Evolutionary conservation across 2,113 vertebrate species (phyloP).

Genomic region (Periophthalmus modestus): DNA sequence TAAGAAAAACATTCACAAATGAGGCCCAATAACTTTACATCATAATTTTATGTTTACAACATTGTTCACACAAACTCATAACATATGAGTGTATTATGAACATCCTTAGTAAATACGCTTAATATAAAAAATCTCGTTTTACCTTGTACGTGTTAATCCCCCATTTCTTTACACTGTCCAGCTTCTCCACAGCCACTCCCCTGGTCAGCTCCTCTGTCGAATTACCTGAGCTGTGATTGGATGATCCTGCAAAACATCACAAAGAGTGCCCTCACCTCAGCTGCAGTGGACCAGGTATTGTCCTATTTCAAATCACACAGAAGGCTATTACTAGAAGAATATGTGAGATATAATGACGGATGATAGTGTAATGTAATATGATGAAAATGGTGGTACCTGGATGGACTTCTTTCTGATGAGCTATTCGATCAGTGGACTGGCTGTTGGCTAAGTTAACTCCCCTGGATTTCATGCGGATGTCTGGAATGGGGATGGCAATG

Average conservation of each 20-base stretch:
- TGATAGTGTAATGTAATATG: conserved; percentile 9
- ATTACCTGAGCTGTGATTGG: conserved; percentile 79
- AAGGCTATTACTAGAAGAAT: not conserved
- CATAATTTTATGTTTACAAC: too few species aligned
- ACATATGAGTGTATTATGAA: too few species aligned
- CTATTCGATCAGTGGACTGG: conserved; percentile 76
- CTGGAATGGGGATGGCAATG: conserved; percentile 69
- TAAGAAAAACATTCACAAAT: too few species aligned
- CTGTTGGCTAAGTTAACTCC: conserved; percentile 71
- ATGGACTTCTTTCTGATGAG: conserved; percentile 65
- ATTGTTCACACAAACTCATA: too few species aligned
- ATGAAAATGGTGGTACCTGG: conserved; percentile 72
- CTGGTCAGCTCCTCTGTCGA: conserved; percentile 84
- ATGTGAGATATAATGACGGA: conserved; percentile 9
- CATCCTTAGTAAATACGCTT: too few species aligned
- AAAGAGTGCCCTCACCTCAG: not conserved
- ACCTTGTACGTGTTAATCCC: conserved; percentile 97
- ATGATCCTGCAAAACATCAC: conserved; percentile 73
- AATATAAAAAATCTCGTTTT: too few species aligned
- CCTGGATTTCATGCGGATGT: conserved; percentile 81
- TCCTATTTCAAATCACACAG: not conserved
- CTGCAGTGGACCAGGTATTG: not conserved
- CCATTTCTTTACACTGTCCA: conserved; percentile 97
- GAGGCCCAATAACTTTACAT: too few species aligned
- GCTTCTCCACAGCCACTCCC: conserved; percentile 93